Evolutionary conservation across 2,797 vertebrate species (phyloP).

Genomic region (Spea hammondii): DNA sequence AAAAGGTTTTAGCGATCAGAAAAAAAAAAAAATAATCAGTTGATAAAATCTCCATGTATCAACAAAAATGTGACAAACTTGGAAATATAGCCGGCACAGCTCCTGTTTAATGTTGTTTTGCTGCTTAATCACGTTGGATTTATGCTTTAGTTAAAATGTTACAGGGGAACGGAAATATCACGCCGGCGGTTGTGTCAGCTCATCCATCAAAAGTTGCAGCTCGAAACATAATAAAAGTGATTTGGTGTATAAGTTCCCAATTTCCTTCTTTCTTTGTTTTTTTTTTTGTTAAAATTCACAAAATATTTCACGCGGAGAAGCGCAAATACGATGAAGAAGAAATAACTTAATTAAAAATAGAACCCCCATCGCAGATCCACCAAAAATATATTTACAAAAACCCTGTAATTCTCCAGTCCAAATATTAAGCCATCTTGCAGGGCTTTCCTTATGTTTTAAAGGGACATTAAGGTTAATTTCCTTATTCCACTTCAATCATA

Average conservation of each 20-base stretch:
- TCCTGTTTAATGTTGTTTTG: slow-evolving; percentile 6
- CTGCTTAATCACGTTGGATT: not conserved
- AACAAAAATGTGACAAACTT: slow-evolving; percentile 1
- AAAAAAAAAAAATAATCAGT: not conserved
- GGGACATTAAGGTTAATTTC: too few relatives aligned
- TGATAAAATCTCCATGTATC: not conserved
- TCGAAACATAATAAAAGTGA: slow-evolving; percentile 2
- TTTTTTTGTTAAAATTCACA: not conserved
- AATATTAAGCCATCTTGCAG: too few relatives aligned
- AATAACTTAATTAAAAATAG: too few relatives aligned
- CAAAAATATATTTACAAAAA: too few relatives aligned
- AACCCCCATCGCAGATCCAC: too few relatives aligned
- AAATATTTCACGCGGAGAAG: not conserved
- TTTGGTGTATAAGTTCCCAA: not conserved
- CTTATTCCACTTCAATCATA: too few relatives aligned
- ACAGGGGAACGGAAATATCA: not conserved
- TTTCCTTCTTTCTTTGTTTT: not conserved
- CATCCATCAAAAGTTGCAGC: slow-evolving; percentile 2
- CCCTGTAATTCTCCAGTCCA: too few relatives aligned
- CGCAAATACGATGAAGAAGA: not conserved
- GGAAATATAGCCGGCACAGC: not conserved
- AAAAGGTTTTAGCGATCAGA: not conserved
- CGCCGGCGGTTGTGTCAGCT: not conserved
- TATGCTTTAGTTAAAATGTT: slow-evolving; percentile 2
- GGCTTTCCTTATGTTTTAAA: too few relatives aligned